phyloP scores from a whole-genome alignment of 2,113 vertebrate genomes.

The Pogona vitticeps region DNA sequence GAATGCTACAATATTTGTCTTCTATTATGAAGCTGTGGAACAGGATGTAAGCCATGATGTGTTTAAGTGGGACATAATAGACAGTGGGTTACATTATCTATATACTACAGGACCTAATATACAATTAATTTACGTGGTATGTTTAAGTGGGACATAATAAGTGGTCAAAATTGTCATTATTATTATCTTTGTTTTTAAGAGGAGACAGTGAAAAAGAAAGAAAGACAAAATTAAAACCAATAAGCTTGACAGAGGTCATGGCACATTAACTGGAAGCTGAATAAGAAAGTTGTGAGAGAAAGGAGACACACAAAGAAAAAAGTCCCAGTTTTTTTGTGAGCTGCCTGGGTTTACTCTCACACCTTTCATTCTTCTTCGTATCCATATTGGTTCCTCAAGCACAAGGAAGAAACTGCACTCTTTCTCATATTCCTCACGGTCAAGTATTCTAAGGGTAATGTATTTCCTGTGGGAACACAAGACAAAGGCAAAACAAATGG shows the following conservation, averaged over 20 bases:
- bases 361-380: slow-evolving; percentile 94
- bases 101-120: neutral
- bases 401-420: slow-evolving; percentile 93
- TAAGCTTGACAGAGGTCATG: slow-evolving; percentile 73
- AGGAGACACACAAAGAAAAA: slow-evolving; percentile 78
- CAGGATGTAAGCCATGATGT: too few relatives aligned
- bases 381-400: slow-evolving; percentile 92
- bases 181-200: neutral
- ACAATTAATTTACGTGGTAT: neutral
- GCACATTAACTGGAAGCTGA: slow-evolving; percentile 75
- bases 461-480: slow-evolving; percentile 95
- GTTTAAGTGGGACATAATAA: neutral
- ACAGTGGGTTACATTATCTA: neutral
- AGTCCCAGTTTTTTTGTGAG: slow-evolving; percentile 75
- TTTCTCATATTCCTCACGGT: slow-evolving; percentile 95
- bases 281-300: slow-evolving; percentile 82
- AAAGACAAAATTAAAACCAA: slow-evolving; percentile 68
- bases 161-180: neutral
- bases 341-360: slow-evolving; percentile 87
- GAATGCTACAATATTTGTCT: too few relatives aligned
- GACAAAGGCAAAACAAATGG: slow-evolving; percentile 89
- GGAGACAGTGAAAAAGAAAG: slow-evolving; percentile 57
- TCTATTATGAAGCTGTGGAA: too few relatives aligned
- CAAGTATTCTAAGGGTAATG: slow-evolving; percentile 90
- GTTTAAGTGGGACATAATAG: neutral